Conservation (phyloP, 2,113 vertebrate species). For the Orientallactaga bullata region DNA sequence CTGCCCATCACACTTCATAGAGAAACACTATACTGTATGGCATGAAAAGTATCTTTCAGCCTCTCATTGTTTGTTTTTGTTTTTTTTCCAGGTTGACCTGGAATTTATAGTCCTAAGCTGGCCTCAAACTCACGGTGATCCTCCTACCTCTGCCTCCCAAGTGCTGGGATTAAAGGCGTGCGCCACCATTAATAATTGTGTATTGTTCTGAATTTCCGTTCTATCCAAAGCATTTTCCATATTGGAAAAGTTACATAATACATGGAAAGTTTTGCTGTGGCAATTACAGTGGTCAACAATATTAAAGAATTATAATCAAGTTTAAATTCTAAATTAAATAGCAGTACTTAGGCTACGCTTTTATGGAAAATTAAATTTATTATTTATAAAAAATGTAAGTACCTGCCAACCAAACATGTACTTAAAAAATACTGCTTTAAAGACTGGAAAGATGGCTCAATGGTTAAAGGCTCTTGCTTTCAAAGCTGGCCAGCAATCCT, state of each 20-base stretch:
- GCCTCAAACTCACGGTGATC: too few relatives aligned
- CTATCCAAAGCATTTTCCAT: constrained; percentile 29
- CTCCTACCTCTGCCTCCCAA: too few relatives aligned
- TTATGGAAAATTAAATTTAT: constrained; percentile 42
- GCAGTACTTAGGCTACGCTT: not conserved
- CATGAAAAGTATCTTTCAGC: not conserved
- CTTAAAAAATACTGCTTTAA: not conserved
- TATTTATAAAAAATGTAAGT: not conserved
- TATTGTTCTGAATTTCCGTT: constrained; percentile 43
- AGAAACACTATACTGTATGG: not conserved
- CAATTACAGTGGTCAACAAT: not conserved
- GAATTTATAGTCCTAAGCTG: too few relatives aligned
- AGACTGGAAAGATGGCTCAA: too few relatives aligned
- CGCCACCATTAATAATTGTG: not conserved
- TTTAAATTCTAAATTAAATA: constrained; percentile 50
- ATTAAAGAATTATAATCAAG: not conserved
- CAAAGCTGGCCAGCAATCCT: too few relatives aligned
- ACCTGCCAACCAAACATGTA: not conserved
- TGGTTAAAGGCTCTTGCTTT: too few relatives aligned
- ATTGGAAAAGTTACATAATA: constrained; percentile 2
- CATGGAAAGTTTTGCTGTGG: constrained; percentile 9
- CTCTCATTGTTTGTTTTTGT: too few relatives aligned
- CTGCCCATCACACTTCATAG: not conserved
- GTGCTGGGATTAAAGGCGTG: too few relatives aligned
- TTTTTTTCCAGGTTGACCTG: too few relatives aligned